Base-by-base conservation (phyloP, 2,888 invertebrate species). In the Teinopalpus imperialis region DNA sequence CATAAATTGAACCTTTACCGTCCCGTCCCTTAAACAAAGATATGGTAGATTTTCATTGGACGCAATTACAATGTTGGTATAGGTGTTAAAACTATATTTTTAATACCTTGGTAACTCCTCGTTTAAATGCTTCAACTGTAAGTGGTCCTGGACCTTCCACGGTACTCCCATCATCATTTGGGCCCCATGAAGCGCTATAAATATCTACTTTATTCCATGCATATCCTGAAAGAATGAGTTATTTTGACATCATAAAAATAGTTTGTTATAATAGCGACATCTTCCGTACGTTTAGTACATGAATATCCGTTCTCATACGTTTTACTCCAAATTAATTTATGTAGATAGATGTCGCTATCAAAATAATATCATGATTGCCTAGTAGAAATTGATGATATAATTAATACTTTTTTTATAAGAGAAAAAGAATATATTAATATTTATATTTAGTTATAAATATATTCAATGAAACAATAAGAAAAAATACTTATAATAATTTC, bases 131-230 rank as follows among this genome's bases (percentile, higher is more conserved):
- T 66, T 93, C 92, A 14, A 73, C 66, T 0, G 97, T 96, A 3
- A 98, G 89, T 40, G 91, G 88, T 7, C 97, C 97, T 0, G 98
- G 98, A 3, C 95, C 95, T 70, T 98, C 98, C 1, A 97, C 93
- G 0, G 96, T 96, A 65, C 90, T 90, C 0, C 98, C 98, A 69
- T 97, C 94, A 68, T 98, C 98, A 59, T 93, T 94, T 3, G 98
- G 98, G 2, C 98, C 98, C 98, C 98, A 98, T 16, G 96, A 96
- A 30, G 96, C 95, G 59, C 96, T 96, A 80, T 95, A 97, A 55
- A 98, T 94, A 70, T 98, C 97, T n/a, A 95, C 93, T 63, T 94
- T 90, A 54, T 94, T 90, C 57, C 92, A 87, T 9, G 93, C 94
- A 73, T 92, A 94, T 5, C 83, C 89, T 89, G 44, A 20, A 54